A percentile compares a stretch with the other conserved stretches of the same genome.
Conservation (phyloP, 2,888 invertebrate species). For the Ditylenchus weischeri region DNA sequence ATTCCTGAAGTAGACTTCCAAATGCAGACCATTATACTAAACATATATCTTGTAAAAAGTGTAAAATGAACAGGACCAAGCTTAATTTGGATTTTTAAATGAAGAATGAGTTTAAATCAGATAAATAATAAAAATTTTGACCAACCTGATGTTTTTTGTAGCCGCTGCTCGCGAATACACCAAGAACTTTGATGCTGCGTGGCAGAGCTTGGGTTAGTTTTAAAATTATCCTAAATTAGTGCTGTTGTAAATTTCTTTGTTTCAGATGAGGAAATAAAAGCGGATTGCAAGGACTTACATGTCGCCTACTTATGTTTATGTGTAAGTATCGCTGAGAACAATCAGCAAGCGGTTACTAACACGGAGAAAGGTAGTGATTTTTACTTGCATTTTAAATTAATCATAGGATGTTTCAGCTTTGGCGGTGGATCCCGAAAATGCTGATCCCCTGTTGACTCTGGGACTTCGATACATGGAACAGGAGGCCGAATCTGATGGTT, state of each 20-base stretch:
- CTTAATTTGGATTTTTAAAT: no score
- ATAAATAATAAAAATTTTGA: no score
- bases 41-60: no score
- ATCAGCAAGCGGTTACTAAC: neutral
- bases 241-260: neutral
- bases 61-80: no score
- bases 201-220: constrained; percentile 2
- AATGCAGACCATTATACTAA: no score
- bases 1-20: no score
- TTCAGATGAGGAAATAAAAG: constrained; percentile 3
- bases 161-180: neutral
- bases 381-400: no score
- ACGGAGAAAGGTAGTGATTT: neutral
- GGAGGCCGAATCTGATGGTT: neutral
- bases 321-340: neutral
- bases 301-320: constrained; percentile 1
- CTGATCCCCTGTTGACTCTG: constrained; percentile 19
- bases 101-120: no score
- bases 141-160: no score
- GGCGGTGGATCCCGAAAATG: constrained; percentile 13
- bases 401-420: no score
- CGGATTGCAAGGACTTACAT: constrained; percentile 2
- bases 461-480: constrained; percentile 6
- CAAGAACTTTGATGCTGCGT: neutral
- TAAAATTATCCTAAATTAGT: neutral